These are phyloP conservation scores for Petrolisthes cinctipes DNA, from an alignment of 2,888 invertebrate genomes.

Conservation along the genomic window DNA sequence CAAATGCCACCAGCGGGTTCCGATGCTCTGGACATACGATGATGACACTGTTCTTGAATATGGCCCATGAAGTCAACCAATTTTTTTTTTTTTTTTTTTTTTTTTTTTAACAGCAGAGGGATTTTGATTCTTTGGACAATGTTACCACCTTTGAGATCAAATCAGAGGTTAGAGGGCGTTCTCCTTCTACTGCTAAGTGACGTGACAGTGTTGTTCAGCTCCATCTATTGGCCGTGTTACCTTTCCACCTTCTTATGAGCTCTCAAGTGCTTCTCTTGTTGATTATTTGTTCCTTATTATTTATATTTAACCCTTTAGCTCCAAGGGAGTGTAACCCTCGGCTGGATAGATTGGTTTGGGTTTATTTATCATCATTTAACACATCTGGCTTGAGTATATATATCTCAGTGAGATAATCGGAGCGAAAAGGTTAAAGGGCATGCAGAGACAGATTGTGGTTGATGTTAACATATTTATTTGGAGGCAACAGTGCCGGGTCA, in stretches of 20 bases:
- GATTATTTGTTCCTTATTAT: background rate
- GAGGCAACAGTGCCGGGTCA: background rate
- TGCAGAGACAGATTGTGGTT: constrained; percentile 11
- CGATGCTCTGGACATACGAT: too few species aligned
- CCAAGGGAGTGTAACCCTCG: too few species aligned
- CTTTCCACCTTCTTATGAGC: constrained; percentile 56
- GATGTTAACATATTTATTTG: constrained; percentile 29
- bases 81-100: background rate
- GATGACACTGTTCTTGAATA: too few species aligned
- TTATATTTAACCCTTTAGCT: too few species aligned
- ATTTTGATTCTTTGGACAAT: background rate
- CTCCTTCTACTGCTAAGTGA: constrained; percentile 37
- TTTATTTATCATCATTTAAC: too few species aligned
- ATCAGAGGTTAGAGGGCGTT: constrained; percentile 64
- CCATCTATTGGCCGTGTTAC: constrained; percentile 40
- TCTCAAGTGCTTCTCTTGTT: background rate
- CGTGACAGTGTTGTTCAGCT: constrained; percentile 12
- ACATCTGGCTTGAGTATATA: background rate
- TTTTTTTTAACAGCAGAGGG: background rate
- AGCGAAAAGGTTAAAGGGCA: background rate
- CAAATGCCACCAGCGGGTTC: too few species aligned
- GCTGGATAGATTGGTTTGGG: too few species aligned
- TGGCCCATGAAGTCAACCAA: too few species aligned
- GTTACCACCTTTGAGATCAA: constrained; percentile 24
- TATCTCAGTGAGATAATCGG: too few species aligned